phyloP scores from a whole-genome alignment of 1,140 invertebrate genomes.

The Eumeta japonica region DNA sequence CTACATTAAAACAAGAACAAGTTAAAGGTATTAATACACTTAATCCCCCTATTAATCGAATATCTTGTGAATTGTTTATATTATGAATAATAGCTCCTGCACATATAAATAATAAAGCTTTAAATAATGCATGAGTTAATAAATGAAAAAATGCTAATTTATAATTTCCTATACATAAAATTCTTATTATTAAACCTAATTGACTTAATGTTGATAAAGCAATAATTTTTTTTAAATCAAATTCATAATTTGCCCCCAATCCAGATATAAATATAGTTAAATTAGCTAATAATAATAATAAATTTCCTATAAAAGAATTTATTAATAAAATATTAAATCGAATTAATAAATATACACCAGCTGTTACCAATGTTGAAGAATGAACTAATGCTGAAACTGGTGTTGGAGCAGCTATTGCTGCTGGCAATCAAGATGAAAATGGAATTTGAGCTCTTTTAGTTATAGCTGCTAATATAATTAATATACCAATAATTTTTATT shows the following conservation, averaged over 20 bases:
- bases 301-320: slow-evolving; percentile 22
- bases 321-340: slow-evolving; percentile 56
- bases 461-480: slow-evolving; percentile 60
- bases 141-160: slow-evolving; percentile 62
- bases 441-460: slow-evolving; percentile 75
- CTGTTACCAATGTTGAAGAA: slow-evolving; percentile 73
- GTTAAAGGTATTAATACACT: slow-evolving; percentile 17
- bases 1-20: slow-evolving; percentile 20
- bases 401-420: slow-evolving; percentile 69
- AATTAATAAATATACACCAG: slow-evolving; percentile 71
- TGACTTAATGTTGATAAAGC: slow-evolving; percentile 71
- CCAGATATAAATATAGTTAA: slow-evolving; percentile 64
- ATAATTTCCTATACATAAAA: slow-evolving; percentile 48
- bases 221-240: slow-evolving; percentile 72
- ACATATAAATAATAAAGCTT: slow-evolving; percentile 24
- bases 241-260: slow-evolving; percentile 61
- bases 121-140: slow-evolving; percentile 25
- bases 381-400: slow-evolving; percentile 72
- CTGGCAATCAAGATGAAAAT: slow-evolving; percentile 67
- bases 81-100: slow-evolving; percentile 60
- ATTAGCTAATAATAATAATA: slow-evolving; percentile 49
- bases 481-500: too few species aligned
- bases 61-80: slow-evolving; percentile 62
- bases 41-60: slow-evolving; percentile 56
- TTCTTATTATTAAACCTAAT: slow-evolving; percentile 66